Evolutionary conservation across 2,113 vertebrate species (phyloP).

Genomic region (Microtus oregoni): DNA sequence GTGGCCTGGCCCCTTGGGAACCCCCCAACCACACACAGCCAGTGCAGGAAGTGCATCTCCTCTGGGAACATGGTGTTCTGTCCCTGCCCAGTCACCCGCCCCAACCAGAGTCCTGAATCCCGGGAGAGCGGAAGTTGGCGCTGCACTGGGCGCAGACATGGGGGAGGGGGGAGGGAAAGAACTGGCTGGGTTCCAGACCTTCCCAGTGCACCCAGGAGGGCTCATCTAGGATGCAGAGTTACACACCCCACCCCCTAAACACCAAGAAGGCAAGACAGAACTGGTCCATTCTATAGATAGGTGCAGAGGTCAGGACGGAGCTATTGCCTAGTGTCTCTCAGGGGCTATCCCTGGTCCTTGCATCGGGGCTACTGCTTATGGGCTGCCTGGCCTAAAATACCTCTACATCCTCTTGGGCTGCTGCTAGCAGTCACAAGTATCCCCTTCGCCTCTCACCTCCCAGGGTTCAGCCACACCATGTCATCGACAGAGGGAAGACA

Average conservation of each 20-base stretch:
- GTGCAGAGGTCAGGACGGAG: background rate
- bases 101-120: constrained; percentile 41
- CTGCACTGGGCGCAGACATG: background rate
- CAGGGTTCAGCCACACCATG: fast-evolving
- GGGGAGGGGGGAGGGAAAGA: background rate
- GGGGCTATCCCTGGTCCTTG: background rate
- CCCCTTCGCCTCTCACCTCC: background rate
- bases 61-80: constrained; percentile 60
- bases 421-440: background rate
- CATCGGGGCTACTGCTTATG: background rate
- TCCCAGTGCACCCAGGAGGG: background rate
- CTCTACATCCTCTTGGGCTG: background rate
- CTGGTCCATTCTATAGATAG: background rate
- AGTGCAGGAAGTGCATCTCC: constrained; percentile 64
- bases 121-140: constrained; percentile 64
- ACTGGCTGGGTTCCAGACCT: background rate
- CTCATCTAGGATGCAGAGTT: background rate
- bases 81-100: constrained; percentile 30
- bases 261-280: background rate
- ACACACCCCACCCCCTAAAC: background rate
- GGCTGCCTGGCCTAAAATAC: background rate
- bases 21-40: constrained; percentile 22
- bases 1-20: constrained; percentile 7
- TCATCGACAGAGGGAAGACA: background rate
- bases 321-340: fast-evolving